Evolutionary conservation across 2,888 invertebrate species (phyloP).

Genomic region (Heteromurus nitidus): DNA sequence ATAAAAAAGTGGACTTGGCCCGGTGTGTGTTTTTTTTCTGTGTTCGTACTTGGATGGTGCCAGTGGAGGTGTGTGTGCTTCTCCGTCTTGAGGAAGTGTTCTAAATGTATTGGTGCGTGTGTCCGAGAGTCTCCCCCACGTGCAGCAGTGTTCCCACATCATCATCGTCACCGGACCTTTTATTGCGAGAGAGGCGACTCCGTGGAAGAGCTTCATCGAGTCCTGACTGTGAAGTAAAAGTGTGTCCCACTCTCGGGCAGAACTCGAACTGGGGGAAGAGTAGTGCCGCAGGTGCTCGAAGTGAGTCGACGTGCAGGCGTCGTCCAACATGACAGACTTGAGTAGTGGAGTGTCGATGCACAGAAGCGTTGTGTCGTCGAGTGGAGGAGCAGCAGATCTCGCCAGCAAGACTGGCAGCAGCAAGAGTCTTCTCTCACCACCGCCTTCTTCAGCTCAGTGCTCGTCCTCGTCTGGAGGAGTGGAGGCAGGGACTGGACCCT

Average conservation of each 20-base stretch:
- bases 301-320: background rate
- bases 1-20: background rate
- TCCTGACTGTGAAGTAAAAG: no score
- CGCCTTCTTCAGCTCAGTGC: slow-evolving; percentile 31
- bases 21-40: background rate
- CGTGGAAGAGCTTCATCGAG: no score
- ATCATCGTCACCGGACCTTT: no score
- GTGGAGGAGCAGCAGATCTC: slow-evolving; percentile 6
- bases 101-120: slow-evolving; percentile 60
- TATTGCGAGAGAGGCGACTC: no score
- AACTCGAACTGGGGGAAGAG: no score
- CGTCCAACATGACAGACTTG: slow-evolving; percentile 53
- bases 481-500: slow-evolving; percentile 19
- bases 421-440: slow-evolving; percentile 38
- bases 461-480: slow-evolving; percentile 16
- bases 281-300: no score
- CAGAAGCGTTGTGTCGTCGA: no score
- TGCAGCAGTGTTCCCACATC: background rate
- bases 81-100: slow-evolving; percentile 29
- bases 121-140: slow-evolving; percentile 38
- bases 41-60: background rate
- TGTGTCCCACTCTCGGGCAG: no score
- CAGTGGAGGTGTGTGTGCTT: background rate
- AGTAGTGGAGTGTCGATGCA: slow-evolving; percentile 14
- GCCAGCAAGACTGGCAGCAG: background rate